Percentiles rank a stretch among this genome's conserved stretches.
phyloP scores from a whole-genome alignment of 2,888 invertebrate genomes.

The Agrotis clavis region DNA sequence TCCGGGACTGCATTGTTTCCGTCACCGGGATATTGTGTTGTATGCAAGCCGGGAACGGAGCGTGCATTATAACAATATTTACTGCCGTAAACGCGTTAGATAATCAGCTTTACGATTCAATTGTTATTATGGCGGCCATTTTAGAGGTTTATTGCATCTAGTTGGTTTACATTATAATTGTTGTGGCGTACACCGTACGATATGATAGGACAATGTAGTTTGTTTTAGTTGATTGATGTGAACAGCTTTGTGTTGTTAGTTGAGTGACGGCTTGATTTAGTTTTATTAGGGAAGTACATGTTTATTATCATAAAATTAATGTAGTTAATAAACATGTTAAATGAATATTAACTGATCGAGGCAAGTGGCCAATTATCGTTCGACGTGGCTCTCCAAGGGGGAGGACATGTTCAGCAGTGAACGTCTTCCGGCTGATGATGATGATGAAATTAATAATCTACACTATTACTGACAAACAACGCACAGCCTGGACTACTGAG shows the following conservation, averaged over 20 bases:
- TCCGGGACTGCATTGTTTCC: slow-evolving; percentile 74
- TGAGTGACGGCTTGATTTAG: not conserved
- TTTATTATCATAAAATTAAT: not conserved
- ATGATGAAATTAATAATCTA: no score
- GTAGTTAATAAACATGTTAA: not conserved
- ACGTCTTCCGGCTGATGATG: no score
- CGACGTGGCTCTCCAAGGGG: no score
- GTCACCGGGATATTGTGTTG: slow-evolving; percentile 64
- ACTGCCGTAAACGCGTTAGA: slow-evolving; percentile 54
- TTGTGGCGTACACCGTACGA: slow-evolving; percentile 14
- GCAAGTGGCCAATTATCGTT: no score
- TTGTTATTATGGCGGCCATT: slow-evolving; percentile 51
- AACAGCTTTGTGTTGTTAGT: slow-evolving; percentile 17
- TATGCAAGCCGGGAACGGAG: slow-evolving; percentile 60
- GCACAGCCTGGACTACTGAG: no score
- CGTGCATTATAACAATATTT: slow-evolving; percentile 64
- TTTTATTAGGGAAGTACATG: not conserved
- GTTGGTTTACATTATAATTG: slow-evolving; percentile 29
- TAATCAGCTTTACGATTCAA: slow-evolving; percentile 64
- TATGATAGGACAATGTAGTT: slow-evolving; percentile 16
- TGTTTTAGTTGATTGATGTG: slow-evolving; percentile 21
- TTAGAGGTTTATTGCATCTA: slow-evolving; percentile 40
- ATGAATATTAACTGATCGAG: no score
- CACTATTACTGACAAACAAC: not conserved
- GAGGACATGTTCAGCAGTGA: no score